These are phyloP conservation scores for Macrosteles quadrilineatus DNA, from an alignment of 1,140 invertebrate genomes.

Conservation along the genomic window DNA sequence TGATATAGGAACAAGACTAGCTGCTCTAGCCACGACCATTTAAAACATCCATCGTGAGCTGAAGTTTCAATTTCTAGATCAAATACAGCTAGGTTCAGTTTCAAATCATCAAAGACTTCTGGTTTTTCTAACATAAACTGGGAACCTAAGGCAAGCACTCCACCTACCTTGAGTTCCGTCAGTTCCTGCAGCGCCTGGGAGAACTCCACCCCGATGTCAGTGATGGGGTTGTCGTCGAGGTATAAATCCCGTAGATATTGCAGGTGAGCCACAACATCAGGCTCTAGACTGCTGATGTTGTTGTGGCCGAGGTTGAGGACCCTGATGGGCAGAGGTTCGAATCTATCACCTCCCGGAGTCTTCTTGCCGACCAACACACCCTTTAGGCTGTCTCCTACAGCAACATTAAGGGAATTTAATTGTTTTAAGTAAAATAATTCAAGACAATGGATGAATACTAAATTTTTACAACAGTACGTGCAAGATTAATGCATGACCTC, in stretches of 20 bases:
- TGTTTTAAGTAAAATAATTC: too few species aligned
- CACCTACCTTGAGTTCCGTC: constrained; percentile 6
- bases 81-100: too few species aligned
- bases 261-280: neutral
- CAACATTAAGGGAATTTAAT: neutral
- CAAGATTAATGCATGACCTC: too few species aligned
- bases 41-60: too few species aligned
- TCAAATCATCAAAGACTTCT: too few species aligned
- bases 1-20: too few species aligned
- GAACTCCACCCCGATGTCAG: neutral
- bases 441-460: too few species aligned
- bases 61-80: too few species aligned
- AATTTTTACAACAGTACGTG: too few species aligned
- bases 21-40: too few species aligned
- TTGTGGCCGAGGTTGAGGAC: constrained; percentile 11
- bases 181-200: neutral
- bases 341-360: neutral
- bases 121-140: too few species aligned
- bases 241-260: constrained; percentile 3
- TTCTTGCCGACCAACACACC: constrained; percentile 8
- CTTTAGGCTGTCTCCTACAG: neutral
- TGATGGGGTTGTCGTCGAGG: constrained; percentile 11
- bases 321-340: constrained; percentile 5
- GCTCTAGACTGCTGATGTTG: neutral
- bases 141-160: too few species aligned